Conservation (phyloP, 2,113 vertebrate species). For the Otolemur garnettii region DNA sequence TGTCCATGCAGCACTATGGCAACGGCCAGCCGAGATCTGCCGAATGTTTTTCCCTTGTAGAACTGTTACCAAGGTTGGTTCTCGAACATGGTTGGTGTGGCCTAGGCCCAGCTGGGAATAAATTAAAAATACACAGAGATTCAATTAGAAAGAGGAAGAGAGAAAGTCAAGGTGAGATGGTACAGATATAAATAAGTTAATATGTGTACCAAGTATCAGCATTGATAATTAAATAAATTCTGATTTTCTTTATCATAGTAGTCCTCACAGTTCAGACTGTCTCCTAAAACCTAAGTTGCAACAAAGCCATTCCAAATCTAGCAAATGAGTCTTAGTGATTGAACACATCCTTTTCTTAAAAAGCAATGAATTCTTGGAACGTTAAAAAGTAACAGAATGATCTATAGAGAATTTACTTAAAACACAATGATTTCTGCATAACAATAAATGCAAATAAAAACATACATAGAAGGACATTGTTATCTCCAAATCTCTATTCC, state of each 20-base stretch:
- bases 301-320: slow-evolving; percentile 24
- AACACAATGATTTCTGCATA: not conserved
- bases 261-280: not conserved
- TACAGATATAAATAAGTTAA: slow-evolving; percentile 31
- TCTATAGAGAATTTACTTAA: slow-evolving; percentile 31
- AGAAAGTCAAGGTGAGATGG: slow-evolving; percentile 22
- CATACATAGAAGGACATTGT: not conserved
- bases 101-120: slow-evolving; percentile 89
- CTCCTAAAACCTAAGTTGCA: slow-evolving; percentile 33
- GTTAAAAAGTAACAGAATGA: slow-evolving; percentile 34
- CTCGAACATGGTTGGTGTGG: slow-evolving; percentile 92
- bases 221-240: slow-evolving; percentile 44
- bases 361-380: slow-evolving; percentile 47
- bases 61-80: slow-evolving; percentile 90
- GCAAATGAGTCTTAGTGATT: not conserved
- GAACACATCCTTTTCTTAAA: slow-evolving; percentile 30
- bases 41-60: slow-evolving; percentile 90
- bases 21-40: slow-evolving; percentile 92
- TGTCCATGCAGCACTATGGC: slow-evolving; percentile 93
- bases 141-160: slow-evolving; percentile 49
- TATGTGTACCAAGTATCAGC: slow-evolving; percentile 8
- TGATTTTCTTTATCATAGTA: slow-evolving; percentile 46
- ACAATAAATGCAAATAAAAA: slow-evolving; percentile 35
- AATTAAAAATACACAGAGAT: slow-evolving; percentile 29
- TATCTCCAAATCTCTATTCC: not conserved